Evolutionary conservation across 1,140 invertebrate species (phyloP).

Genomic region (Diplogasteroides magnus): DNA sequence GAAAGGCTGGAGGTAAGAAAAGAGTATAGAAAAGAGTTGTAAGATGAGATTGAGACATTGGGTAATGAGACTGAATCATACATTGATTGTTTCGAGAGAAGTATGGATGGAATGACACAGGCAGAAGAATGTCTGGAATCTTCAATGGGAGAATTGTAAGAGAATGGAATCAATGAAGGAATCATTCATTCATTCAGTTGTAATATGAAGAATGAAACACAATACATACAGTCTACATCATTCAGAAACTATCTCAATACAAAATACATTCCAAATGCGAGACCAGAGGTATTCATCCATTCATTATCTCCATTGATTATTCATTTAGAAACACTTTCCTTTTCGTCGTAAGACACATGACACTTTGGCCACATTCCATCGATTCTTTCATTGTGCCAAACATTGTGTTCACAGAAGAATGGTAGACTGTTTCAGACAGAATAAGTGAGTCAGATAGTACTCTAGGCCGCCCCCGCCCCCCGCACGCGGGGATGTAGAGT

Average conservation of each 20-base stretch:
- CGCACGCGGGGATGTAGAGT: too few relatives aligned
- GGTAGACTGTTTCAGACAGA: background rate
- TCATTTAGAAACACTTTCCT: too few relatives aligned
- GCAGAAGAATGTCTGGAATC: background rate
- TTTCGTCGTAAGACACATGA: background rate
- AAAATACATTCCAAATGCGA: background rate
- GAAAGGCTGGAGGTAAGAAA: background rate
- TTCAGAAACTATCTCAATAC: background rate
- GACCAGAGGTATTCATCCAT: background rate
- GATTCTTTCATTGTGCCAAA: background rate
- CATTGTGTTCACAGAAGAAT: background rate
- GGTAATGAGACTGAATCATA: background rate
- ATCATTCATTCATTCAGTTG: background rate
- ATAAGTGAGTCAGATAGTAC: background rate
- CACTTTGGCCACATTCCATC: background rate
- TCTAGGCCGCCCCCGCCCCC: too few relatives aligned
- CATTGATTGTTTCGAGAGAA: background rate
- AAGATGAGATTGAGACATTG: slow-evolving; percentile 60
- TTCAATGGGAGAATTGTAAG: too few relatives aligned
- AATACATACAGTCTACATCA: background rate
- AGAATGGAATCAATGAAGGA: too few relatives aligned
- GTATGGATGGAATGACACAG: background rate
- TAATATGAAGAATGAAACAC: background rate
- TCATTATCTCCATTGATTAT: background rate
- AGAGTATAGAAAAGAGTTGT: too few relatives aligned